Evolutionary conservation across 1,140 invertebrate genomes (phyloP).

Genomic region (Glomeris maerens): DNA sequence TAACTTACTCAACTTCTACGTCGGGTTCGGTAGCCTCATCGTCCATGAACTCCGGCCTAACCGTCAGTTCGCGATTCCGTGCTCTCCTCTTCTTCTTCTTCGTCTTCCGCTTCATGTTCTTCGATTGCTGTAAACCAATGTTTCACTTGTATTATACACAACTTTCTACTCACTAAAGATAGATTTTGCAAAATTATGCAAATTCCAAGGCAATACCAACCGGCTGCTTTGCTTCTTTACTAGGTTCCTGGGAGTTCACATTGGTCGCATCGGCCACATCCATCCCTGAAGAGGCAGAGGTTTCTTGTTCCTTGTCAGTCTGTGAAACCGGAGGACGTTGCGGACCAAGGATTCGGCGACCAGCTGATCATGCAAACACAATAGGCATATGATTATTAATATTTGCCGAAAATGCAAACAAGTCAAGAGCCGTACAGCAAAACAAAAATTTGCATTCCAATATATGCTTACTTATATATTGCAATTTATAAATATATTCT

Average conservation of each 20-base stretch:
- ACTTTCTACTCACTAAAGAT: neutral
- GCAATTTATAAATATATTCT: too few relatives aligned
- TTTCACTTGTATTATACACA: neutral
- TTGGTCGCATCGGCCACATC: neutral
- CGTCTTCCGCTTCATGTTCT: conserved; percentile 33
- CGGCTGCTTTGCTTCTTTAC: conserved; percentile 1
- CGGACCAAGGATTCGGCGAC: too few relatives aligned
- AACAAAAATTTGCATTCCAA: too few relatives aligned
- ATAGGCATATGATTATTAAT: too few relatives aligned
- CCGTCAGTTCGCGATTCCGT: conserved; percentile 19
- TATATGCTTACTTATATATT: too few relatives aligned
- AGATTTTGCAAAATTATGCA: too few relatives aligned
- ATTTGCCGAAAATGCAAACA: too few relatives aligned
- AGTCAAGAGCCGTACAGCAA: too few relatives aligned
- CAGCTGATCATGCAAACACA: too few relatives aligned
- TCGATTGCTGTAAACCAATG: conserved; percentile 20
- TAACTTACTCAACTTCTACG: conserved; percentile 37
- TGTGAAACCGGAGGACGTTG: too few relatives aligned
- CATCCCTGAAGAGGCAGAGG: too few relatives aligned
- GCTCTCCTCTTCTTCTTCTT: conserved; percentile 32
- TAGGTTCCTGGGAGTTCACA: neutral
- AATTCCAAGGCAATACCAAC: neutral
- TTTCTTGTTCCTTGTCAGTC: too few relatives aligned
- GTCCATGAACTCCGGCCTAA: conserved; percentile 20
- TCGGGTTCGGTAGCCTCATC: conserved; percentile 23